Conservation (phyloP, 2,888 invertebrate species). For the Cheilosia vernalis region DNA sequence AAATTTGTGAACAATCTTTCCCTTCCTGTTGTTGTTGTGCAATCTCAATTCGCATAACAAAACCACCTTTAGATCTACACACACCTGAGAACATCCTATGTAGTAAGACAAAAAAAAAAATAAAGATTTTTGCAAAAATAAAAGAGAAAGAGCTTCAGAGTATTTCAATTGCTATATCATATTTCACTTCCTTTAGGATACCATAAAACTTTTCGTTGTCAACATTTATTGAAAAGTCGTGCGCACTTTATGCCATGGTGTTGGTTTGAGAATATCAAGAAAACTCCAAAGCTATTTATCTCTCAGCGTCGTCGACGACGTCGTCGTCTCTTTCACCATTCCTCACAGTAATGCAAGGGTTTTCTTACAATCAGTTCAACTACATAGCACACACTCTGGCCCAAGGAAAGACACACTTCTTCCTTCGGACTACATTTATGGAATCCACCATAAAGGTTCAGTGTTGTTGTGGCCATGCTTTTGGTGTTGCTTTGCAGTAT, state of each 20-base stretch:
- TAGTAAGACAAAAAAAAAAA: not conserved
- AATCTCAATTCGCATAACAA: conserved; percentile 1
- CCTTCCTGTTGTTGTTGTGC: not conserved
- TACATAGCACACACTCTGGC: conserved; percentile 3
- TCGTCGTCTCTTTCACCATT: conserved; percentile 56
- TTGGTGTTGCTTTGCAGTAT: not conserved
- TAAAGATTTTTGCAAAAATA: conserved; percentile 17
- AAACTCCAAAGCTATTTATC: conserved; percentile 69
- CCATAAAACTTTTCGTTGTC: conserved; percentile 83
- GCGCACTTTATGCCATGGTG: conserved; percentile 82
- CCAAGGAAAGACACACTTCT: conserved; percentile 54
- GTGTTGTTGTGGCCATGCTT: conserved; percentile 23
- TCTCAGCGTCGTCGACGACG: conserved; percentile 41
- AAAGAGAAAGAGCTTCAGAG: conserved; percentile 44
- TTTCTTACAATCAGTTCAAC: conserved; percentile 43
- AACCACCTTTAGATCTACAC: not conserved
- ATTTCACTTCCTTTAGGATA: conserved; percentile 84
- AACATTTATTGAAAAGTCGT: conserved; percentile 84
- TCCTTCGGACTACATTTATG: conserved; percentile 37
- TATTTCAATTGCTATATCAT: conserved; percentile 79
- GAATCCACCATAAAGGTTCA: conserved; percentile 45
- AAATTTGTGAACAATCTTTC: not conserved
- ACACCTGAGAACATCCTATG: conserved; percentile 19
- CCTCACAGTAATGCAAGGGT: conserved; percentile 54
- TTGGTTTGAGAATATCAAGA: conserved; percentile 61